Conservation (phyloP, 1,140 invertebrate species). For the Lithobius niger region DNA sequence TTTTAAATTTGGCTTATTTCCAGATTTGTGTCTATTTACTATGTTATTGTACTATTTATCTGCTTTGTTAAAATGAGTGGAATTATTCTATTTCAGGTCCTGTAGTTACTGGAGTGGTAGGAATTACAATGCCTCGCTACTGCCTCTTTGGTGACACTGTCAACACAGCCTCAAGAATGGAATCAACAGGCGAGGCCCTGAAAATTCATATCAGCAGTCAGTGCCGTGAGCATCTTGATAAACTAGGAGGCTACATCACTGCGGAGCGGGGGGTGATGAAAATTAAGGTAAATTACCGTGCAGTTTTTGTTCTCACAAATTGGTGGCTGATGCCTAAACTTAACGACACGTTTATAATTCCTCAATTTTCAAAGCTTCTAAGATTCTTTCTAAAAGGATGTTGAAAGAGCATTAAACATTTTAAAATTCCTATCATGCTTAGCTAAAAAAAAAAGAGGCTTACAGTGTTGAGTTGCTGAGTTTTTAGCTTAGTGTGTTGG, state of each 20-base stretch:
- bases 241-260: conserved; percentile 29
- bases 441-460: too few species aligned
- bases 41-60: too few species aligned
- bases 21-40: not conserved
- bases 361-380: too few species aligned
- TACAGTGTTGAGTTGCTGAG: too few species aligned
- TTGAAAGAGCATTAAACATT: too few species aligned
- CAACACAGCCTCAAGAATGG: conserved; percentile 27
- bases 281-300: conserved; percentile 31
- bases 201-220: conserved; percentile 34
- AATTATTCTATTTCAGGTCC: conserved; percentile 24
- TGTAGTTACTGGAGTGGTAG: conserved; percentile 38
- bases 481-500: too few species aligned
- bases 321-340: too few species aligned
- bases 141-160: conserved; percentile 31
- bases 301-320: too few species aligned
- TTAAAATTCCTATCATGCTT: too few species aligned
- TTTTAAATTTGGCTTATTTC: not conserved
- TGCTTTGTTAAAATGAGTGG: too few species aligned
- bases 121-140: conserved; percentile 38
- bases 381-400: too few species aligned
- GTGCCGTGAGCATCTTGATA: conserved; percentile 28
- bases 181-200: conserved; percentile 29
- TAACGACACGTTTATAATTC: too few species aligned
- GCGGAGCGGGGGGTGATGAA: conserved; percentile 28